These are phyloP conservation scores for Rallus crepitans DNA, from an alignment of 2,797 vertebrate genomes.

Conservation along the genomic window DNA sequence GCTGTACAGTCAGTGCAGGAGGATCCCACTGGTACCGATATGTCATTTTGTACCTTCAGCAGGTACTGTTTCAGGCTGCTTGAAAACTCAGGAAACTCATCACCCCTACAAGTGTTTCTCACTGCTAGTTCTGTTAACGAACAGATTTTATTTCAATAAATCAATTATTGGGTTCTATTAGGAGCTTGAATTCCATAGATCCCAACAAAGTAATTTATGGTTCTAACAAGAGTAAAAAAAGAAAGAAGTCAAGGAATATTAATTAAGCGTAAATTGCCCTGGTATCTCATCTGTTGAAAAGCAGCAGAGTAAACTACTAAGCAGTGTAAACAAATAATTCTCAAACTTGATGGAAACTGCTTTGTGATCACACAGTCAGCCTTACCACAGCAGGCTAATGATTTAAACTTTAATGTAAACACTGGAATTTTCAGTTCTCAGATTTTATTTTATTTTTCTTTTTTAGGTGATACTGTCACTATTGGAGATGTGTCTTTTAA, in stretches of 20 bases:
- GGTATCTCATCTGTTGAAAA: background rate
- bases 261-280: background rate
- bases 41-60: background rate
- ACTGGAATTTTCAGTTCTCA: background rate
- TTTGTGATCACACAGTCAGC: background rate
- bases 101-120: background rate
- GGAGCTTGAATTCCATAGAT: background rate
- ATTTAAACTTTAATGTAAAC: background rate
- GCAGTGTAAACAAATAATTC: background rate
- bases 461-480: constrained; percentile 89
- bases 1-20: background rate
- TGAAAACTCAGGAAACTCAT: background rate
- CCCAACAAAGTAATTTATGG: background rate
- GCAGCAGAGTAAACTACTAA: background rate
- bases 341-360: background rate
- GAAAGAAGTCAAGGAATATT: background rate
- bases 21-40: background rate
- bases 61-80: background rate
- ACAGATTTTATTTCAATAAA: background rate
- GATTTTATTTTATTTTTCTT: background rate
- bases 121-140: background rate
- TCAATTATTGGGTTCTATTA: background rate
- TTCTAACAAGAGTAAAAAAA: background rate
- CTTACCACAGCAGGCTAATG: background rate
- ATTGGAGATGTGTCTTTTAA: constrained; percentile 93